Percentiles rank a stretch among this genome's conserved stretches.
These are phyloP conservation scores for Pipistrellus nathusii DNA, from an alignment of 2,797 vertebrate genomes.

Conservation along the genomic window DNA sequence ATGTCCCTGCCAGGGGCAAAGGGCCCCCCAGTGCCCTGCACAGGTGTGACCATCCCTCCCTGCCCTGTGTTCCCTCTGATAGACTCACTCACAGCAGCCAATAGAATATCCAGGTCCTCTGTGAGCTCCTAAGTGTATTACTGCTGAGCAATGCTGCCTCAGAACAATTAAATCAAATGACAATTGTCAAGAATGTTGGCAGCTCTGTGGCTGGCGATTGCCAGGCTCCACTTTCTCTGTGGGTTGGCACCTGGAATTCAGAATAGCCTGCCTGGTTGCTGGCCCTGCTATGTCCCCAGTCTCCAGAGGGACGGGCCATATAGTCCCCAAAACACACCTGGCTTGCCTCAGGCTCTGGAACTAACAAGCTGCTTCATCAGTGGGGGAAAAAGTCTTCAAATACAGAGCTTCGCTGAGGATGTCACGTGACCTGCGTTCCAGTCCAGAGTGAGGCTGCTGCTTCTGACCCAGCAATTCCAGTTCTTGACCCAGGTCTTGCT, in stretches of 20 bases:
- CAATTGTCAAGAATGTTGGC: conserved; percentile 53
- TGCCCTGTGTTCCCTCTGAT: not conserved
- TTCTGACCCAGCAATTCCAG: not conserved
- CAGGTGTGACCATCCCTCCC: not conserved
- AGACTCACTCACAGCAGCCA: not conserved
- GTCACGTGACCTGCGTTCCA: accelerated
- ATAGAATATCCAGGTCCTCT: conserved; percentile 1
- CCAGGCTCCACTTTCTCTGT: not conserved
- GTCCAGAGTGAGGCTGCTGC: no score
- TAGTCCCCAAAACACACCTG: not conserved
- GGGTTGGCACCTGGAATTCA: not conserved
- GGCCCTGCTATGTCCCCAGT: not conserved
- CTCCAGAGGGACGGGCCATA: not conserved
- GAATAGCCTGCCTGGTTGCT: conserved; percentile 11
- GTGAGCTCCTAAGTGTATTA: conserved; percentile 3
- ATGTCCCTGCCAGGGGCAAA: conserved; percentile 8
- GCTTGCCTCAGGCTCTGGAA: not conserved
- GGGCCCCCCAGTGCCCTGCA: not conserved
- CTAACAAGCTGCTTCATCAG: not conserved
- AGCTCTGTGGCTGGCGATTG: conserved; percentile 14
- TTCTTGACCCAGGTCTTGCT: not conserved
- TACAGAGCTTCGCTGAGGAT: accelerated
- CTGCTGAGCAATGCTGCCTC: conserved; percentile 41
- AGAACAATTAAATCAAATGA: conserved; percentile 69
- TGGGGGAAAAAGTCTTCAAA: not conserved